Percentiles rank a stretch among this genome's conserved stretches.
Conservation (phyloP, 2,113 vertebrate species). For the Uria lomvia region DNA sequence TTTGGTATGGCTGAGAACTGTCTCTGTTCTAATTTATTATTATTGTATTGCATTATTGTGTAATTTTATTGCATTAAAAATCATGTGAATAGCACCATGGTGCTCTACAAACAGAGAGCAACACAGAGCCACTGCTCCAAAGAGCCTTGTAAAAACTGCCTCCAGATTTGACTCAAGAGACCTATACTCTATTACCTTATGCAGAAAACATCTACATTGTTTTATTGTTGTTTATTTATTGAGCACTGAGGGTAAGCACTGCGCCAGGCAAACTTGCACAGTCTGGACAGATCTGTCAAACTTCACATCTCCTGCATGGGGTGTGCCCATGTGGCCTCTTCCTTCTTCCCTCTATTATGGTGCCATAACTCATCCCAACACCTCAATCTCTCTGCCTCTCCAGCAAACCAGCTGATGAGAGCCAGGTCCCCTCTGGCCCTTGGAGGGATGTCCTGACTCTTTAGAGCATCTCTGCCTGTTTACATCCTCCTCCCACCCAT, state of each 20-base stretch:
- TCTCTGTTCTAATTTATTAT: constrained; percentile 39
- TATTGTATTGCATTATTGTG: constrained; percentile 59
- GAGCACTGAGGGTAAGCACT: not conserved
- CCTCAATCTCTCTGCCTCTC: not conserved
- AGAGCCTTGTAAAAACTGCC: constrained; percentile 32
- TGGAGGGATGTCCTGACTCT: not conserved
- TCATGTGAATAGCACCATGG: constrained; percentile 49
- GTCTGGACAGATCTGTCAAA: not conserved
- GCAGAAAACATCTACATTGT: constrained; percentile 15
- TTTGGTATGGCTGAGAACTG: not conserved
- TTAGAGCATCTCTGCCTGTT: not conserved
- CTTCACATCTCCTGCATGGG: not conserved
- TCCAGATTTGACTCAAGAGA: constrained; percentile 39
- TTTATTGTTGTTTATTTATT: constrained; percentile 44
- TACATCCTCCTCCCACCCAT: not conserved
- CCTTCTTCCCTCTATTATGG: not conserved
- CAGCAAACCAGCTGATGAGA: not conserved
- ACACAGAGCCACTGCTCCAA: constrained; percentile 25
- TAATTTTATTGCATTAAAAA: constrained; percentile 60
- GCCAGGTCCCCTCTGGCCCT: not conserved
- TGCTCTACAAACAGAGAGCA: constrained; percentile 37
- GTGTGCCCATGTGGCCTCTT: not conserved
- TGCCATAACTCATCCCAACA: not conserved
- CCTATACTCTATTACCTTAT: constrained; percentile 31
- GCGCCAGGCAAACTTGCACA: rapidly evolving